These are phyloP conservation scores for Pseudomyrmex concolor DNA, from an alignment of 1,140 invertebrate species.

Conservation along the genomic window DNA sequence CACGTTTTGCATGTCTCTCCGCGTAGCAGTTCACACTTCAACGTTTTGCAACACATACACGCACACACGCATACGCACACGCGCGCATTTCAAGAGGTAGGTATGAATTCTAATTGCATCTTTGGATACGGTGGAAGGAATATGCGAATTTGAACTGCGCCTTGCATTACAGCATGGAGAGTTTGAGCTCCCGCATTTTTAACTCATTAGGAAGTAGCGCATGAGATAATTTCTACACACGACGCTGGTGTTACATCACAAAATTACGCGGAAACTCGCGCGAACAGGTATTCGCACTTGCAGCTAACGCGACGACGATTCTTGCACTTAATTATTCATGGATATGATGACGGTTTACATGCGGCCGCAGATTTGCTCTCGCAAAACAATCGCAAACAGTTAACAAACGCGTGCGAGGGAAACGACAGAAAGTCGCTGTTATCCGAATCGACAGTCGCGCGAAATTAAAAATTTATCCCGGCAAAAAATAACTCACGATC, in stretches of 20 bases:
- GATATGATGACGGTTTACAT: constrained; percentile 7
- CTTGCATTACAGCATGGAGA: constrained; percentile 24
- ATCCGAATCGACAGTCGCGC: not conserved
- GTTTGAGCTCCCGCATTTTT: constrained; percentile 33
- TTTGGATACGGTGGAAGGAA: constrained; percentile 14
- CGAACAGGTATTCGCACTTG: constrained; percentile 35
- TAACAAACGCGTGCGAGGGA: not conserved
- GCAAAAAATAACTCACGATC: not conserved
- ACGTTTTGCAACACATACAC: constrained; percentile 5
- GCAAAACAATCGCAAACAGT: constrained; percentile 29
- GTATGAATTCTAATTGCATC: constrained; percentile 48
- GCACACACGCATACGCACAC: not conserved
- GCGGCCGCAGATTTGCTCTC: constrained; percentile 36
- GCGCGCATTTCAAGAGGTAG: constrained; percentile 20
- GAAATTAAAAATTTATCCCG: constrained; percentile 20
- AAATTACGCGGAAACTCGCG: constrained; percentile 35
- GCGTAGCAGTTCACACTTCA: not conserved
- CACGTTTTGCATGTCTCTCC: constrained; percentile 20
- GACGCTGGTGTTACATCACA: constrained; percentile 29
- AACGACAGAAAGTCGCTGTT: constrained; percentile 6
- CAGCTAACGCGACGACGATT: constrained; percentile 36
- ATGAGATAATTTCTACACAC: constrained; percentile 48
- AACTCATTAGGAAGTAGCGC: constrained; percentile 50
- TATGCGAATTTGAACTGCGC: constrained; percentile 27
- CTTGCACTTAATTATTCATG: constrained; percentile 45